Conservation (phyloP, 2,888 invertebrate species). For the Orchesellides sinensis region DNA sequence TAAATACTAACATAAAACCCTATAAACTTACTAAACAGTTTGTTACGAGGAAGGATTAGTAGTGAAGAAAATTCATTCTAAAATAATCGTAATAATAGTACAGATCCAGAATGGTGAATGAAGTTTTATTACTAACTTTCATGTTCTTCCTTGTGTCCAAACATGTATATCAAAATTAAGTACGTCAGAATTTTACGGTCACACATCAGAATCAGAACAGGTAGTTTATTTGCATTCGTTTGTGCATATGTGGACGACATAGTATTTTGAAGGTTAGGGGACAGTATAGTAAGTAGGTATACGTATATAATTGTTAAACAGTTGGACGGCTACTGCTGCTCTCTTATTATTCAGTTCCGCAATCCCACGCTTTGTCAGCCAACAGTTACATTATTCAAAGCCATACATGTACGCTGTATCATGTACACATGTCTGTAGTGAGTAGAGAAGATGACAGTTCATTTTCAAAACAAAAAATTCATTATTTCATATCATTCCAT, state of each 20-base stretch:
- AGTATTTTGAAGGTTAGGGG: constrained; percentile 19
- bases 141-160: neutral
- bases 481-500: neutral
- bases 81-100: neutral
- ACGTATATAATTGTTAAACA: constrained; percentile 17
- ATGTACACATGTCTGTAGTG: no score
- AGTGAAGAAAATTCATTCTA: no score
- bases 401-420: no score
- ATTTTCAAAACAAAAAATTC: neutral
- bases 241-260: constrained; percentile 2
- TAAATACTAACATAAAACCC: no score
- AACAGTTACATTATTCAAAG: constrained; percentile 26
- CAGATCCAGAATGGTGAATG: neutral
- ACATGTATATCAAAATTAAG: neutral
- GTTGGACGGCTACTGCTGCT: neutral
- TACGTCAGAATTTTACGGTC: no score
- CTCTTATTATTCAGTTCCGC: constrained; percentile 21
- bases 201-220: neutral
- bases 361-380: constrained; percentile 44
- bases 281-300: constrained; percentile 10
- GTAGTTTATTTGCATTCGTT: neutral
- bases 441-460: constrained; percentile 20
- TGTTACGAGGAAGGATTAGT: no score
- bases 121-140: neutral
- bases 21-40: no score